Base-by-base conservation (phyloP, 2,797 vertebrate genomes). In the Hyperoplus immaculatus region DNA sequence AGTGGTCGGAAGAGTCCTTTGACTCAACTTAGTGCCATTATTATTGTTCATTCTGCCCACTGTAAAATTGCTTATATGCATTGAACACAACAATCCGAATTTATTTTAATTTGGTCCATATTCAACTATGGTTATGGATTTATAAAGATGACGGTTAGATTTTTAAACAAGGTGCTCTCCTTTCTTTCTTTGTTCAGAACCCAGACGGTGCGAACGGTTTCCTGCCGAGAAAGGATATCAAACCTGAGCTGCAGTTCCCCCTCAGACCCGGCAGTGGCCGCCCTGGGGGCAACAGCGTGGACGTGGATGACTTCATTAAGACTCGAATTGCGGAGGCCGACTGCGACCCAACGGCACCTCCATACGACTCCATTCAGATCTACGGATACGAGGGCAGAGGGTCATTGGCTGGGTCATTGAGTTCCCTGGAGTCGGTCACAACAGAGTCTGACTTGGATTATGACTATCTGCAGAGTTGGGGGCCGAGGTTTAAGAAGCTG, bases 401-500 rank as follows among this genome's bases (percentile, higher is more conserved):
- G 71, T 99, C 98, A 0, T 92, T 99, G 91, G 98, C 98, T 0
- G 98, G 98, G 56, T 99, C 98, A 10, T 91, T 99, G 88, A 99
- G 98, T 91, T 99, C 98, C 38, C 94, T 99, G 80, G 98, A 99
- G 94, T 98, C 98, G 1, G 98, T 98, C 43, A 99, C 97, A 16
- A 99, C 98, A 69, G 98, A 99, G 94, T 99, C 98, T 36, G 98
- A 99, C 94, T 96, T 99, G 96, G 97, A 99, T 96, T 99, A 99
- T 74, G 98, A 99, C 94, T 99, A 99, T 96, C 97, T 99, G 96
- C 97, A 99, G 94, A 99, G 97, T 45, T 99, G 98, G 98, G 98
- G 98, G 92, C 98, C 98, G 55, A 95, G 98, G 71, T 99, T 99
- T 96, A 99, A 97, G 97, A 98, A 97, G 97, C 95, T 99, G 93